Conservation (phyloP, 2,888 invertebrate species). For the Drosophila recens region DNA sequence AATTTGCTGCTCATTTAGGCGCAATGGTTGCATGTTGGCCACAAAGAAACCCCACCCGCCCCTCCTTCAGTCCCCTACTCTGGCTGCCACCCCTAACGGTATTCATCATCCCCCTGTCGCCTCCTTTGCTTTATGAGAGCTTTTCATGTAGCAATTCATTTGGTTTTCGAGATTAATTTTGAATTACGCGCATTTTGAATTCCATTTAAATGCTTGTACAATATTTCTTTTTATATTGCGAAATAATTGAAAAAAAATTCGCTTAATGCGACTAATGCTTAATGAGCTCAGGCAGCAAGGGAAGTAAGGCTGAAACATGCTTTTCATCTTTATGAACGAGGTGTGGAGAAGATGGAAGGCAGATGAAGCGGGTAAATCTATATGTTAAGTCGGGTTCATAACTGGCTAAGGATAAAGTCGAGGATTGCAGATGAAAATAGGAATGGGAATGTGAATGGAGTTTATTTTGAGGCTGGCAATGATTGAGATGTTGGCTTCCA, state of each 20-base stretch:
- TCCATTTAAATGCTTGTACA: slow-evolving; percentile 67
- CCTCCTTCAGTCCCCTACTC: background rate
- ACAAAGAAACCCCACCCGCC: slow-evolving; percentile 38
- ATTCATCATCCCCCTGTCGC: background rate
- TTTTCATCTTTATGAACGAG: slow-evolving; percentile 33
- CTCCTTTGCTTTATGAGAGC: slow-evolving; percentile 14
- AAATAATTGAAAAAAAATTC: slow-evolving; percentile 63
- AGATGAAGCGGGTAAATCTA: slow-evolving; percentile 5
- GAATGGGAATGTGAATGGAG: background rate
- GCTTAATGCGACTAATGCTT: slow-evolving; percentile 74
- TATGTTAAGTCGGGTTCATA: slow-evolving; percentile 15
- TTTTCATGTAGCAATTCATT: slow-evolving; percentile 67
- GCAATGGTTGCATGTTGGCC: slow-evolving; percentile 60
- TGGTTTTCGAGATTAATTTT: slow-evolving; percentile 75
- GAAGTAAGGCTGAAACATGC: slow-evolving; percentile 31
- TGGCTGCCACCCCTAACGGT: background rate
- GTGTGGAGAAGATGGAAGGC: background rate
- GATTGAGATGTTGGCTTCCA: background rate
- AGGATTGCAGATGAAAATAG: background rate
- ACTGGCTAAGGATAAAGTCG: slow-evolving; percentile 40
- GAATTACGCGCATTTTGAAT: slow-evolving; percentile 78
- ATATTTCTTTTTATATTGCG: slow-evolving; percentile 21
- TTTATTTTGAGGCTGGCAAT: background rate
- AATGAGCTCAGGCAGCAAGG: slow-evolving; percentile 60
- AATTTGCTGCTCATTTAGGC: slow-evolving; percentile 71